Evolutionary conservation across 2,888 invertebrate species (phyloP), one percentile per base, ranked within the genome.

Genomic region (Lasioglossum malachurum): DNA sequence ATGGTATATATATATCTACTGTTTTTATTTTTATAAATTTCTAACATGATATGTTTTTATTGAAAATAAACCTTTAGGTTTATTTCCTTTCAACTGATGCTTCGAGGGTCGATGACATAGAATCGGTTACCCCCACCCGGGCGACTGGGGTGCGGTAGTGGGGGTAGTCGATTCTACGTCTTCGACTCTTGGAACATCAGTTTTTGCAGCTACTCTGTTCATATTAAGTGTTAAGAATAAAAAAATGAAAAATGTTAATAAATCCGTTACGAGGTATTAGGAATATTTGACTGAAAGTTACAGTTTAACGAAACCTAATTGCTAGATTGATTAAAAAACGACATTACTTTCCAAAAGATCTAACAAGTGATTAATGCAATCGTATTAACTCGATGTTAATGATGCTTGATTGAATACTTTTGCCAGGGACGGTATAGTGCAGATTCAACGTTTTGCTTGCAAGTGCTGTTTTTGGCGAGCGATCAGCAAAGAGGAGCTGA

Each of bases 391-490:
- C 31, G 31, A 64, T 7, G 67, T n/a, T 57, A 38, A 67, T 67
- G 31, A 64, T 19, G 3, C 19, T 71, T 14, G 71, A 41, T 41
- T 14, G 71, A 71, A 71, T 71, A 75, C 53, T 75, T 71, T 71
- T 71, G 71, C 71, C 71, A 71, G 41, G 71, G 41, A n/a, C 38
- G n/a, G 71, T 41, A 71, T 71, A 38, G 67, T 69, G 67, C 67
- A 69, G 35, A 35, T 38, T 38, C 23, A 69, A 69, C 38, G 67
- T 38, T 38, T 69, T 69, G 67, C 67, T 69, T 69, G 67, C 67
- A 23, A 35, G 67, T 69, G 67, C 67, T 69, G 67, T 69, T 38
- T 69, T 69, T 38, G 23, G 67, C 67, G 67, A 35, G 38, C 67
- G 35, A 38, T 14, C 23, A 69, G 67, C 67, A 69, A 69, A 38